Base-by-base conservation (phyloP, 2,888 invertebrate species). In the Rambutsinella grinnellia region DNA sequence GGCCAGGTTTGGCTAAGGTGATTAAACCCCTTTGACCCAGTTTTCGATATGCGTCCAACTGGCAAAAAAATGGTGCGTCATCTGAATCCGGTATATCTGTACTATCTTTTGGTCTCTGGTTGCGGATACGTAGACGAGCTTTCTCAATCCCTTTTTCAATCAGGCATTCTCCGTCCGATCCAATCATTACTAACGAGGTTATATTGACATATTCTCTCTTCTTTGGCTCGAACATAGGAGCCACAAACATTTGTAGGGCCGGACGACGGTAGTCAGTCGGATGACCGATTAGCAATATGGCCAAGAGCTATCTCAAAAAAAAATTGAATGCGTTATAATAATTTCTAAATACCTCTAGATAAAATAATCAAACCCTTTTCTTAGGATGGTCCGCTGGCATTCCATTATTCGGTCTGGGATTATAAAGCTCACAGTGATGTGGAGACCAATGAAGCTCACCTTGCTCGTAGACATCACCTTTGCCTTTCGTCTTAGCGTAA, bases 201-300 rank as follows among this genome's bases (percentile, higher is more conserved):
- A 65, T 19, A 19, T 76, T 76, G 2, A 65, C 46, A 19, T 69
- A 69, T 2, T 15, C 27, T 1, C 36, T 19, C 15, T 65, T 36
- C 10, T 26, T 47, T 26, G 3, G 5, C 24, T 76, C 65, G 15
- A 47, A 76, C 17, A 28, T n/a, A 3, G 76, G 76, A 0, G 69
- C 70, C 5, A 60, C 54, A 19, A 76, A 76, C 69, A 76, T 70
- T 49, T 76, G 76, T 6, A 76, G n/a, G 0, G 76, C 69, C 0
- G 76, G 76, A 0, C 26, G 24, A 3, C 79, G 63, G 44, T 76
- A 79, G 49, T 79, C 79, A 1, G 63, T 21, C 0, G 67, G 57
- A 24, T 76, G 63, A 8, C 76, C 76, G 15, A 79, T 67, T 15
- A 79, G 65, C 0, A 79, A 51, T 10, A 79, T 70, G 15, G 72